Evolutionary conservation across 2,113 vertebrate genomes (phyloP).

Genomic region (Bostrychus sinensis): DNA sequence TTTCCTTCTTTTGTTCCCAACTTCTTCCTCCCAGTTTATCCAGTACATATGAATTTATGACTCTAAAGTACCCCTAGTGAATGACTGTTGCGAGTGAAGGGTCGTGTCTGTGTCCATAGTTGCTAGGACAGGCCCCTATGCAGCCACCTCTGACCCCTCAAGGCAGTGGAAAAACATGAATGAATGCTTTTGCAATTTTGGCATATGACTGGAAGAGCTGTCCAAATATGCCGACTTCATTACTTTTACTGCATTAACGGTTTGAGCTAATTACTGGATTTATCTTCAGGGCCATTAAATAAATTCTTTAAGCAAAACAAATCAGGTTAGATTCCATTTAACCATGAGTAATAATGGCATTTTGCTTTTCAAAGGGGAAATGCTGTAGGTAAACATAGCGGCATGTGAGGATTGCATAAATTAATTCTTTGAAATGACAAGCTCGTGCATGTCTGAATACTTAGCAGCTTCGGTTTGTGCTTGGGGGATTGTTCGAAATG

Average conservation of each 20-base stretch:
- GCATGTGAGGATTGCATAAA: constrained; percentile 6
- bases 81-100: too few species aligned
- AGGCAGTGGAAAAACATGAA: constrained; percentile 1
- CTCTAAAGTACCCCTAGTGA: too few species aligned
- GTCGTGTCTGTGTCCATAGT: too few species aligned
- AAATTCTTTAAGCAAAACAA: constrained; percentile 4
- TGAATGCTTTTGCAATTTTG: constrained; percentile 1
- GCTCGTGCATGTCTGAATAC: constrained; percentile 50
- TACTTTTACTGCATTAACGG: constrained; percentile 6
- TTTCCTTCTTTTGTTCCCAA: too few species aligned
- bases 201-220: not conserved
- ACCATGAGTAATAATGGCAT: not conserved
- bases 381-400: not conserved
- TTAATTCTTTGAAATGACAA: constrained; percentile 32
- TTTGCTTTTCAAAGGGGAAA: constrained; percentile 1
- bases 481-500: not conserved
- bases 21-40: too few species aligned
- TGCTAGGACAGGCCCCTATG: too few species aligned
- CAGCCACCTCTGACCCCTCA: too few species aligned
- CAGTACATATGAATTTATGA: too few species aligned
- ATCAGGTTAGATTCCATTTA: constrained; percentile 3
- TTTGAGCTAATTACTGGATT: not conserved
- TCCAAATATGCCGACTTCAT: constrained; percentile 35
- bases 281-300: constrained; percentile 13
- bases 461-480: constrained; percentile 22